These are phyloP conservation scores for Vireo altiloquus DNA, from an alignment of 2,113 vertebrate species.

Conservation along the genomic window DNA sequence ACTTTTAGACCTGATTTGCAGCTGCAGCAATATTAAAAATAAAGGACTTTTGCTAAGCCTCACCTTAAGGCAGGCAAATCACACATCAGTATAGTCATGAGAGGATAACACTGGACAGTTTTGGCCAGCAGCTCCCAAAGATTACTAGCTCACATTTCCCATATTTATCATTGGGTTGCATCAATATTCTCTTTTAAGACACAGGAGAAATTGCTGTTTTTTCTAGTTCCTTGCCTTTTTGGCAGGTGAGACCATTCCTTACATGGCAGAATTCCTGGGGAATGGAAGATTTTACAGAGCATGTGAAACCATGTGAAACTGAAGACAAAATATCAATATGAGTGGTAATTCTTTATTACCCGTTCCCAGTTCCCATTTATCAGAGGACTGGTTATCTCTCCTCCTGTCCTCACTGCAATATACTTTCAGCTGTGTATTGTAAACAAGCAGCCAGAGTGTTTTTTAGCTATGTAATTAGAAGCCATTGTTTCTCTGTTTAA, in stretches of 20 bases:
- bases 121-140: not conserved
- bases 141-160: not conserved
- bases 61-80: not conserved
- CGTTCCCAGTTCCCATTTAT: not conserved
- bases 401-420: not conserved
- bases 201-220: not conserved
- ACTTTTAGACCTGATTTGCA: not conserved
- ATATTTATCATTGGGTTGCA: not conserved
- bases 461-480: constrained; percentile 11
- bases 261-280: not conserved
- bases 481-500: not conserved
- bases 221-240: not conserved
- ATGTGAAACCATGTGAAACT: not conserved
- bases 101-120: not conserved
- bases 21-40: not conserved
- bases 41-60: not conserved
- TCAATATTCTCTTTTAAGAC: not conserved
- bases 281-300: not conserved
- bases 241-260: not conserved
- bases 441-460: not conserved
- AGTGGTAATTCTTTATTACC: not conserved
- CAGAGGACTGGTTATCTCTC: not conserved
- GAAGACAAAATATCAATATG: not conserved
- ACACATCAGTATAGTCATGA: not conserved
- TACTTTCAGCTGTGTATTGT: not conserved